Evolutionary conservation across 2,888 invertebrate species (phyloP), one percentile per base, ranked within the genome.

Genomic region (Oegoconia quadripuncta): DNA sequence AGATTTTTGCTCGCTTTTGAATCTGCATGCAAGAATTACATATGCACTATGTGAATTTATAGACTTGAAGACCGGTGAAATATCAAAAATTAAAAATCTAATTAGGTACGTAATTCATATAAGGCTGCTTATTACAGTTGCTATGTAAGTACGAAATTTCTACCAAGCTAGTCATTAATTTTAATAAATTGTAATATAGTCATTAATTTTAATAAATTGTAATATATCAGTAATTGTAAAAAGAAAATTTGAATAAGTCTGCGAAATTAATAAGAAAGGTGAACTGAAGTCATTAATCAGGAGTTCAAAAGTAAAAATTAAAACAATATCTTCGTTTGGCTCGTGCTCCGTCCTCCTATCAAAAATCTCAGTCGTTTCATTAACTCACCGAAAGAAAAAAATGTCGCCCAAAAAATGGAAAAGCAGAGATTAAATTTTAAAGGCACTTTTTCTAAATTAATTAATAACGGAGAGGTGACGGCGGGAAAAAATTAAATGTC

Each of bases 401-500:
- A 69, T 77, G 81, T 81, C 80, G 68, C 72, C 72, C 57, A 64
- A 75, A 63, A 59, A 62, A 59, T 41, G 48, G 55, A 55, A 74
- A 64, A 71, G 76, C 74, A 69, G 56, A 81, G 78, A 84, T 84
- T 84, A 84, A 84, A 83, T 78, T 81, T 79, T 80, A 78, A 76
- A 68, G 74, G 74, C 65, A 73, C 74, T 78, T 77, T 70, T 75
- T 76, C 70, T 70, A 75, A 83, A 81, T 82, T 84, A 84, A 84
- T 84, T 83, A 84, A 80, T 71, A 64, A 70, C 60, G 75, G 75
- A 58, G 70, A 77, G 76, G 76, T 74, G 76, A 72, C 69, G 67
- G 57, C 59, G 68, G 63, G 63, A 81, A 83, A 83, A 84, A 84
- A 83, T 83, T 80, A 83, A 84, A 84, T 70, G 83, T 84, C 81